Evolutionary conservation across 2,888 invertebrate species (phyloP).

Genomic region (Xestia sexstrigata): DNA sequence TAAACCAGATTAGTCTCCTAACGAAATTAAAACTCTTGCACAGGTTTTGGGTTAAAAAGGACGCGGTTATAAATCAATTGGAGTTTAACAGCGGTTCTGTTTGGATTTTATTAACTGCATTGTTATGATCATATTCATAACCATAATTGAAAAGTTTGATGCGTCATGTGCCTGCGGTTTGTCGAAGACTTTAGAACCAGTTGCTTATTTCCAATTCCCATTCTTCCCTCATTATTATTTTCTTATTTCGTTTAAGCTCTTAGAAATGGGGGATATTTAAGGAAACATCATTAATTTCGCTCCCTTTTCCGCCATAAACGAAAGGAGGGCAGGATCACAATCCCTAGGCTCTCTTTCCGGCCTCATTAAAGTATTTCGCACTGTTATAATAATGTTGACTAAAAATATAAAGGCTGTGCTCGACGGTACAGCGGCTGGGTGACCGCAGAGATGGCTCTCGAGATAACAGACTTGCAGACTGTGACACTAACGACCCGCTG

Average conservation of each 20-base stretch:
- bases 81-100: constrained; percentile 8
- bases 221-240: constrained; percentile 30
- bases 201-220: constrained; percentile 11
- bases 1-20: constrained; percentile 47
- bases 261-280: constrained; percentile 35
- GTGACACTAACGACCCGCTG: constrained; percentile 68
- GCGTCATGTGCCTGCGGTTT: constrained; percentile 4
- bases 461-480: constrained; percentile 63
- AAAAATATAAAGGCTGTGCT: constrained; percentile 55
- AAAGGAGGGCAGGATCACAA: constrained; percentile 33
- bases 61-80: constrained; percentile 45
- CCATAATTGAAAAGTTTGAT: constrained; percentile 18
- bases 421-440: constrained; percentile 43
- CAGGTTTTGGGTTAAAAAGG: constrained; percentile 46
- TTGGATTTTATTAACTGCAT: constrained; percentile 23
- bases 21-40: constrained; percentile 35
- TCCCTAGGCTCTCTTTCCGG: constrained; percentile 45
- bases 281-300: constrained; percentile 53
- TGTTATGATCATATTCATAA: constrained; percentile 35
- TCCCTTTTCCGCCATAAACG: constrained; percentile 30
- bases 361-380: constrained; percentile 56
- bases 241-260: constrained; percentile 28
- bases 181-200: background rate
- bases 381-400: constrained; percentile 52
- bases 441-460: constrained; percentile 59